Evolutionary conservation across 2,888 invertebrate species (phyloP).

Genomic region (Mellilla xanthometata): DNA sequence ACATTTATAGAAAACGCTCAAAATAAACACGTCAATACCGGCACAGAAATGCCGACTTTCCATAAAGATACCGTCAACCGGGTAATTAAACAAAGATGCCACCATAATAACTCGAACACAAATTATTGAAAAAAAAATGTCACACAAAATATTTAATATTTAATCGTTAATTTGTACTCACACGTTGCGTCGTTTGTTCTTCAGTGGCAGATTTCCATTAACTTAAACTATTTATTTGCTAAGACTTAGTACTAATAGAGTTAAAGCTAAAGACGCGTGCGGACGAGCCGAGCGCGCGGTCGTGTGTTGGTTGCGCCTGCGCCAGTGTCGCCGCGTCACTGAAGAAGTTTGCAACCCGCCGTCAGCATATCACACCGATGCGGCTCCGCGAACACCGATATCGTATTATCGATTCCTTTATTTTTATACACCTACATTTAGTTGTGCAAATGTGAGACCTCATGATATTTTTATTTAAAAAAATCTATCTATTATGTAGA

Average conservation of each 20-base stretch:
- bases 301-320: conserved; percentile 48
- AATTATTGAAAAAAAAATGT: background rate
- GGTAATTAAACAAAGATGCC: conserved; percentile 16
- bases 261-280: conserved; percentile 44
- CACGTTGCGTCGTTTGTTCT: conserved; percentile 31
- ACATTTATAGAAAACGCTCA: background rate
- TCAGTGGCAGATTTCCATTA: conserved; percentile 45
- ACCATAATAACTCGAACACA: conserved; percentile 1
- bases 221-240: conserved; percentile 33
- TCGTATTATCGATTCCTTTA: too few relatives aligned
- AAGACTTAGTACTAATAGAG: conserved; percentile 39
- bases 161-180: conserved; percentile 41
- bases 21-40: background rate
- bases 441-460: too few relatives aligned
- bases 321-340: conserved; percentile 35
- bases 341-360: conserved; percentile 54
- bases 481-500: too few relatives aligned
- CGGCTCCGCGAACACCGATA: conserved; percentile 30
- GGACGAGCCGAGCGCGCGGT: conserved; percentile 51
- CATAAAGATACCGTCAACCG: conserved; percentile 10
- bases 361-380: conserved; percentile 52
- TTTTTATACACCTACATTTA: too few relatives aligned
- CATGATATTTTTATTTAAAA: too few relatives aligned
- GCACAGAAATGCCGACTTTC: conserved; percentile 20
- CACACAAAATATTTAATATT: too few relatives aligned